phyloP scores from a whole-genome alignment of 2,888 invertebrate species.

The Hofmannophila pseudospretella region DNA sequence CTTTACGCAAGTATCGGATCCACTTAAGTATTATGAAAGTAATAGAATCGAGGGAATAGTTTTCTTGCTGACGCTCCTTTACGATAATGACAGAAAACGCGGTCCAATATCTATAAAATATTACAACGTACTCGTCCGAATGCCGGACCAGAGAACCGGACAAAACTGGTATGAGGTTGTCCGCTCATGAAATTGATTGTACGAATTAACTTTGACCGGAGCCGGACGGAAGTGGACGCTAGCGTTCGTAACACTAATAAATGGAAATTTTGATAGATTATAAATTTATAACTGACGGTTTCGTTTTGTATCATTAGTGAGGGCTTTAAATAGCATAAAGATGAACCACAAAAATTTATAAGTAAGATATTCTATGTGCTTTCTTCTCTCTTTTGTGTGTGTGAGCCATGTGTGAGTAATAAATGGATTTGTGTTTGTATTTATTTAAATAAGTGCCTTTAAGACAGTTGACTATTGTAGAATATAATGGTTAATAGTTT shows the following conservation, averaged over 20 bases:
- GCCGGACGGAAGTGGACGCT: constrained; percentile 19
- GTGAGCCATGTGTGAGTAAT: too few species aligned
- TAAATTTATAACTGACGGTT: neutral
- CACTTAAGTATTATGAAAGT: constrained; percentile 77
- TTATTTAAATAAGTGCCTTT: too few species aligned
- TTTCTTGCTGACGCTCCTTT: constrained; percentile 76
- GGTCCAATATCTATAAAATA: constrained; percentile 77
- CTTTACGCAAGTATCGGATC: constrained; percentile 71
- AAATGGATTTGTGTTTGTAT: too few species aligned
- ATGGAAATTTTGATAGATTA: constrained; percentile 6
- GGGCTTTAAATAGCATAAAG: too few species aligned
- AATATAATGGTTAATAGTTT: too few species aligned
- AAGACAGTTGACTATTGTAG: too few species aligned
- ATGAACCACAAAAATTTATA: too few species aligned
- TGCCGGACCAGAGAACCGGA: constrained; percentile 26
- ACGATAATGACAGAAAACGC: constrained; percentile 74
- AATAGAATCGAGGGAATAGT: constrained; percentile 72
- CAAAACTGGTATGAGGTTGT: constrained; percentile 21
- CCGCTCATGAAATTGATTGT: constrained; percentile 51
- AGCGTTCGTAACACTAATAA: constrained; percentile 26
- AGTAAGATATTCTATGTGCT: too few species aligned
- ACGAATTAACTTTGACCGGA: constrained; percentile 52
- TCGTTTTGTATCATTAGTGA: too few species aligned
- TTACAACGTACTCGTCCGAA: constrained; percentile 40
- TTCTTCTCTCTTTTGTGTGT: too few species aligned